Evolutionary conservation across 2,113 vertebrate genomes (phyloP).

Genomic region (Petrocephalus microphthalmus): DNA sequence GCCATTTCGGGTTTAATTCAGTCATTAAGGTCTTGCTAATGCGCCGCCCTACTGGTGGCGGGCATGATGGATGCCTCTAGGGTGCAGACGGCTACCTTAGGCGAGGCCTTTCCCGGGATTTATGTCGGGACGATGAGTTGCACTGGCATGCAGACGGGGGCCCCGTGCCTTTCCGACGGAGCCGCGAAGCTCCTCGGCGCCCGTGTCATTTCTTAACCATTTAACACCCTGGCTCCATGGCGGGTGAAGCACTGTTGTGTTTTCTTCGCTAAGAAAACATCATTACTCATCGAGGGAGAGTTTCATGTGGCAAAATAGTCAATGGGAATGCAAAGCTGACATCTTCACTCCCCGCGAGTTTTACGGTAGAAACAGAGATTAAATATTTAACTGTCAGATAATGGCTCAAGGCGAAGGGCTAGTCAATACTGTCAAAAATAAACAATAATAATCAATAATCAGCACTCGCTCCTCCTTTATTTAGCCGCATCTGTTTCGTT

Average conservation of each 20-base stretch:
- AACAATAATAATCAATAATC: too few species aligned
- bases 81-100: conserved; percentile 54
- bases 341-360: not conserved
- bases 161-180: not conserved
- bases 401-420: not conserved
- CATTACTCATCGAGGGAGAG: not conserved
- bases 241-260: not conserved
- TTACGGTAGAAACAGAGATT: not conserved
- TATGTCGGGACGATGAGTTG: not conserved
- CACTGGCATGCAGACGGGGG: not conserved
- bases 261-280: not conserved
- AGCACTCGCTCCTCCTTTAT: not conserved
- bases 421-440: not conserved
- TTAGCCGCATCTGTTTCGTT: not conserved
- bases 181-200: not conserved
- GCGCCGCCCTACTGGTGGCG: conserved; percentile 76
- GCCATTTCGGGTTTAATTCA: conserved; percentile 95
- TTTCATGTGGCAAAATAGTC: not conserved
- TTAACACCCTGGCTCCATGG: not conserved
- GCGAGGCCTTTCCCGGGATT: conserved; percentile 44
- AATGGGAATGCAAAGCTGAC: not conserved
- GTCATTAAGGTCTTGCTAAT: conserved; percentile 99
- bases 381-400: conserved; percentile 7
- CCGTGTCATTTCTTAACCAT: not conserved
- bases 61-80: conserved; percentile 70